Evolutionary conservation across 2,888 invertebrate species (phyloP).

Genomic region (Caenorhabditis angaria): DNA sequence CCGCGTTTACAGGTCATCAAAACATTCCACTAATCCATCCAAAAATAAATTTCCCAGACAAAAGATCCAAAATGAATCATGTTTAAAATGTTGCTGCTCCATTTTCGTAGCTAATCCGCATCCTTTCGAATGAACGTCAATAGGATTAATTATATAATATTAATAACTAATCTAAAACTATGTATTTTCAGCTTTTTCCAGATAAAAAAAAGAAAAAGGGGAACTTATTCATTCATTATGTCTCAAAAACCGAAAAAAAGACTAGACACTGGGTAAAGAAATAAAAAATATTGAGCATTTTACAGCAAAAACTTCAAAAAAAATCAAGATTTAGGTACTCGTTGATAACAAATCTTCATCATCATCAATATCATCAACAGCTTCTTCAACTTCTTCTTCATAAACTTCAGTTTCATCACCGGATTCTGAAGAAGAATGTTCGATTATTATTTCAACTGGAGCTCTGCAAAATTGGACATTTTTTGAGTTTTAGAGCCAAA

Average conservation of each 20-base stretch:
- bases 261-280: neutral
- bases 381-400: conserved; percentile 4
- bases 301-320: neutral
- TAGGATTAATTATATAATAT: neutral
- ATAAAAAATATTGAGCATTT: neutral
- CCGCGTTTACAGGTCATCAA: no score
- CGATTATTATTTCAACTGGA: neutral
- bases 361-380: neutral
- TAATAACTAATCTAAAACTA: no score
- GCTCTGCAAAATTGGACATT: neutral
- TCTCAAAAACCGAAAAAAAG: neutral
- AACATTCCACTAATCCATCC: no score
- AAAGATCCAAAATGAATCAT: no score
- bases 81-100: no score
- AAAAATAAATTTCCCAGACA: no score
- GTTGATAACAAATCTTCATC: neutral
- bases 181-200: no score
- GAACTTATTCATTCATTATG: no score
- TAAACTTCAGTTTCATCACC: conserved; percentile 6
- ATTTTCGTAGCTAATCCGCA: conserved; percentile 1
- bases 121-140: conserved; percentile 5
- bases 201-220: no score
- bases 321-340: neutral
- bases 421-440: neutral
- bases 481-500: no score